Evolutionary conservation across 2,888 invertebrate species (phyloP).

Genomic region (Papilio demoleus): DNA sequence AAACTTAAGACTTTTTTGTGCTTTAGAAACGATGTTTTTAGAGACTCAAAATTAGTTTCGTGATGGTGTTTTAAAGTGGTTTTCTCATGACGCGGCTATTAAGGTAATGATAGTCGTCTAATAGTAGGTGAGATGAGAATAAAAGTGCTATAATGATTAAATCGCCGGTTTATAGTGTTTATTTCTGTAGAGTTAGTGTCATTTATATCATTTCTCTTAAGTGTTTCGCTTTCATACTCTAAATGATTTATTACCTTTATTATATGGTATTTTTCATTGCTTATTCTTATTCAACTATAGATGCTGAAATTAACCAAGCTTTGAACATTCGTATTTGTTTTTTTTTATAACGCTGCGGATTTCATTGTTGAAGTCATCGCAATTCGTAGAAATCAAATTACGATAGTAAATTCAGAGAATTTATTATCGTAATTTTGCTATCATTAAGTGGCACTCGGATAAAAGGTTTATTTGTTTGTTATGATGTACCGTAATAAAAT

Average conservation of each 20-base stretch:
- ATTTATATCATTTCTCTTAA: not conserved
- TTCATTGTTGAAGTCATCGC: not conserved
- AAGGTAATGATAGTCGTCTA: slow-evolving; percentile 29
- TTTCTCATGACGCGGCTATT: slow-evolving; percentile 26
- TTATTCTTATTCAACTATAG: not conserved
- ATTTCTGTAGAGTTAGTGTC: not conserved
- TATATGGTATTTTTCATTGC: too few relatives aligned
- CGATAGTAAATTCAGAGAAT: slow-evolving; percentile 17
- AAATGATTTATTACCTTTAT: not conserved
- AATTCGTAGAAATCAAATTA: slow-evolving; percentile 4
- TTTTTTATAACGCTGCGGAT: not conserved
- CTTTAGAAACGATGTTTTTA: slow-evolving; percentile 26
- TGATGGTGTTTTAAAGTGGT: slow-evolving; percentile 19
- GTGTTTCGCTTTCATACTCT: not conserved
- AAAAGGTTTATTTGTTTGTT: not conserved
- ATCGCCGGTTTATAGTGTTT: slow-evolving; percentile 1
- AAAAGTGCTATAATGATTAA: slow-evolving; percentile 28
- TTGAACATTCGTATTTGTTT: not conserved
- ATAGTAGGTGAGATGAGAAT: slow-evolving; percentile 26
- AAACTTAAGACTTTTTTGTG: slow-evolving; percentile 24
- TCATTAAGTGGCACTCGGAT: slow-evolving; percentile 5
- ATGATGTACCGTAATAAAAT: not conserved
- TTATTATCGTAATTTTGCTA: slow-evolving; percentile 29
- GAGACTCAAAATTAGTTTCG: slow-evolving; percentile 9
- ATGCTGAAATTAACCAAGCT: not conserved